Percentiles rank a stretch among this genome's conserved stretches.
Conservation (phyloP, 2,113 vertebrate genomes). For the Boleophthalmus pectinirostris region DNA sequence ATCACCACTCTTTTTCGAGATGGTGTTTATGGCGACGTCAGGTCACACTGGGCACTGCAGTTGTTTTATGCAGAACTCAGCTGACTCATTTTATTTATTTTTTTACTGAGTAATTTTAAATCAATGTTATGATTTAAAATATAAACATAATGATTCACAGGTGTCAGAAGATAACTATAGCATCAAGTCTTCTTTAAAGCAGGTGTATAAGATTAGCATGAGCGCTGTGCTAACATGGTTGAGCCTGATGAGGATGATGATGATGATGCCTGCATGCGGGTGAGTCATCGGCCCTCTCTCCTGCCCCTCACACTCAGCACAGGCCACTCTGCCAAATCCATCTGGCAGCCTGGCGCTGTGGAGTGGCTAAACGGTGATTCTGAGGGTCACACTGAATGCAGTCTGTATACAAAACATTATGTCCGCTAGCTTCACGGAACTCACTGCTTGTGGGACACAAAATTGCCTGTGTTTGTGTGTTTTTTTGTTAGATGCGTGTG, state of each 20-base stretch:
- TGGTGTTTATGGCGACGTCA: too few species aligned
- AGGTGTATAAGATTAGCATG: slow-evolving; percentile 64
- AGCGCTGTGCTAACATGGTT: slow-evolving; percentile 51
- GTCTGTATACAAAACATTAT: slow-evolving; percentile 20
- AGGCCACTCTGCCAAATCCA: slow-evolving; percentile 41
- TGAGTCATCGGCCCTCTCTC: slow-evolving; percentile 55
- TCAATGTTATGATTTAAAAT: too few species aligned
- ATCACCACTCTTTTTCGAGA: too few species aligned
- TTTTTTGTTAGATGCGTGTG: background rate
- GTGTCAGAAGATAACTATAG: too few species aligned
- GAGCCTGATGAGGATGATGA: slow-evolving; percentile 42
- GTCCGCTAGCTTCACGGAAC: slow-evolving; percentile 2
- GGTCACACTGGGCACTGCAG: too few species aligned
- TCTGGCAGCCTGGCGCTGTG: slow-evolving; percentile 38
- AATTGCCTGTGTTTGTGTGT: background rate
- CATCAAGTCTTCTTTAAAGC: slow-evolving; percentile 22
- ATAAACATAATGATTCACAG: too few species aligned
- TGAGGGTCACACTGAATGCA: slow-evolving; percentile 19
- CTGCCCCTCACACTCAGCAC: slow-evolving; percentile 14
- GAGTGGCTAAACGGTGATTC: slow-evolving; percentile 39
- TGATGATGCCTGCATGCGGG: slow-evolving; percentile 27
- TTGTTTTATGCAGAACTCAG: too few species aligned
- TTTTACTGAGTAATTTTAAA: too few species aligned
- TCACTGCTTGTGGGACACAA: background rate
- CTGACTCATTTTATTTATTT: too few species aligned